Evolutionary conservation across 1,140 invertebrate species (phyloP).

Genomic region (Tribolium castaneum): DNA sequence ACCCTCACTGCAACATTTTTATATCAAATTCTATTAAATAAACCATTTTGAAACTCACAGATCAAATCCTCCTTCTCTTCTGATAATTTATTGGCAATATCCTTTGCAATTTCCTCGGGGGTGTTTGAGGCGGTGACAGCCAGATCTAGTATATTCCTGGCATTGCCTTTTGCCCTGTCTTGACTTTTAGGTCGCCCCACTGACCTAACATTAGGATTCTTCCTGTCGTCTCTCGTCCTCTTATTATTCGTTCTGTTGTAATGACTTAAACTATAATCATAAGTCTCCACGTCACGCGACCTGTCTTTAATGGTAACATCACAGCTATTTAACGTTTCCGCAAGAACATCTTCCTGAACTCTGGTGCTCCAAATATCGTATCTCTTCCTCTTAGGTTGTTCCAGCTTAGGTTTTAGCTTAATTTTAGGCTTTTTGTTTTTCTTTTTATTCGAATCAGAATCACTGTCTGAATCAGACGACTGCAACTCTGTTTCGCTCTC

Average conservation of each 20-base stretch:
- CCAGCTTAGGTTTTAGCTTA: slow-evolving; percentile 11
- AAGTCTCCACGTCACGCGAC: slow-evolving; percentile 71
- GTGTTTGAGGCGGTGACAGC: slow-evolving; percentile 65
- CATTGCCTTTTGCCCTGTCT: slow-evolving; percentile 64
- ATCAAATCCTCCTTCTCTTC: slow-evolving; percentile 79
- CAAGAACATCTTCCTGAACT: slow-evolving; percentile 71
- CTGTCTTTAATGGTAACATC: slow-evolving; percentile 69
- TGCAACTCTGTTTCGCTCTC: slow-evolving; percentile 19
- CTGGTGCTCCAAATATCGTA: slow-evolving; percentile 59
- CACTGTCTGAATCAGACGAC: slow-evolving; percentile 31
- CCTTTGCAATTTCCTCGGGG: slow-evolving; percentile 71
- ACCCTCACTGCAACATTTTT: slow-evolving; percentile 72
- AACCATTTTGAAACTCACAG: slow-evolving; percentile 67
- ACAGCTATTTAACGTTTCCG: slow-evolving; percentile 71
- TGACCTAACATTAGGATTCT: slow-evolving; percentile 67
- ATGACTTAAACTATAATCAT: slow-evolving; percentile 65
- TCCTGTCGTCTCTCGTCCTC: slow-evolving; percentile 70
- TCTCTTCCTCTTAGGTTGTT: slow-evolving; percentile 3
- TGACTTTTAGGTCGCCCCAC: slow-evolving; percentile 20
- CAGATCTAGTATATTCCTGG: slow-evolving; percentile 69
- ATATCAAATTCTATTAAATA: slow-evolving; percentile 43
- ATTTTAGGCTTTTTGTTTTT: slow-evolving; percentile 36
- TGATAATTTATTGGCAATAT: slow-evolving; percentile 76
- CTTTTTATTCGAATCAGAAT: slow-evolving; percentile 38
- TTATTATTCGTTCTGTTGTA: slow-evolving; percentile 67